phyloP scores from a whole-genome alignment of 2,888 invertebrate genomes.

The Pediacus dermestoides region DNA sequence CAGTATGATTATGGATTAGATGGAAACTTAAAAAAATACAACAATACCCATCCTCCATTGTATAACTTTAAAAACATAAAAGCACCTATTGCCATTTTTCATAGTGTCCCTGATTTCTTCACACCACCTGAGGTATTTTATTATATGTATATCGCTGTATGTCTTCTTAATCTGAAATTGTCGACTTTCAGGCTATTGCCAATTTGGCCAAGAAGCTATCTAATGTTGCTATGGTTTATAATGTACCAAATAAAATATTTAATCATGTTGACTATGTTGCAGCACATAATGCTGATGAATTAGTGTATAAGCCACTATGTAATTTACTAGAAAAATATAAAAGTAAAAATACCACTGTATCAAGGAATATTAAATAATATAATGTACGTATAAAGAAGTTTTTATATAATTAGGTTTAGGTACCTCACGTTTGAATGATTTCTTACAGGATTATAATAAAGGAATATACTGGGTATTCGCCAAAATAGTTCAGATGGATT shows the following conservation, averaged over 20 bases:
- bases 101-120: not conserved
- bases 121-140: not conserved
- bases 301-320: too few species aligned
- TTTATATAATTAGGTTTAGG: too few species aligned
- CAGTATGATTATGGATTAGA: conserved; percentile 2
- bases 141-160: too few species aligned
- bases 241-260: not conserved
- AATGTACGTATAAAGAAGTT: too few species aligned
- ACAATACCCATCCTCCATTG: not conserved
- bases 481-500: too few species aligned
- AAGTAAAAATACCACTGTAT: too few species aligned
- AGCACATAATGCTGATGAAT: not conserved
- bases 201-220: not conserved
- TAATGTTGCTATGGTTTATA: not conserved
- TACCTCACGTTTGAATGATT: too few species aligned
- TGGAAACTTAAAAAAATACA: conserved; percentile 1
- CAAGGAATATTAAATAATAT: too few species aligned
- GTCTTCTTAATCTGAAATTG: too few species aligned
- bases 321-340: too few species aligned
- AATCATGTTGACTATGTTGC: not conserved
- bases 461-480: too few species aligned
- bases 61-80: not conserved
- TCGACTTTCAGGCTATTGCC: not conserved
- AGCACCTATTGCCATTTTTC: not conserved
- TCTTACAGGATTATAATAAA: too few species aligned